Evolutionary conservation across 2,797 vertebrate species (phyloP).

Genomic region (Lindbergichthys nudifrons): DNA sequence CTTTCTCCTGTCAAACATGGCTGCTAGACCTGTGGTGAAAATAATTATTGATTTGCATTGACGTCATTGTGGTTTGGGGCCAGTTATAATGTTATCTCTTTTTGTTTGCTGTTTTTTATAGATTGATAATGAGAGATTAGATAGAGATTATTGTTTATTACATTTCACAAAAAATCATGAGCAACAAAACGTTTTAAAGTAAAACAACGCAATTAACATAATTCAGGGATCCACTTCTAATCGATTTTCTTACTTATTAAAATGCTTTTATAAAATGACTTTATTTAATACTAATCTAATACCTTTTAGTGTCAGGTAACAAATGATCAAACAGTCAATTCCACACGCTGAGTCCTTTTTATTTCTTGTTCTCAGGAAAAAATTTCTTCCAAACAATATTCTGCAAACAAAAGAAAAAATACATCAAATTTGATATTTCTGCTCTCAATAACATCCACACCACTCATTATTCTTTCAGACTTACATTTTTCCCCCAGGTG

Average conservation of each 20-base stretch:
- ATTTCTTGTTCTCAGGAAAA: conserved; percentile 83
- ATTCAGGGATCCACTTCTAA: too few species aligned
- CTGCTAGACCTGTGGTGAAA: too few species aligned
- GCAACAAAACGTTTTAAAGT: too few species aligned
- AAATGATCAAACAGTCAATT: not conserved
- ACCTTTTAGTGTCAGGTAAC: not conserved
- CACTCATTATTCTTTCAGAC: not conserved
- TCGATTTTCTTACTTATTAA: not conserved
- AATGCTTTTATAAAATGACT: not conserved
- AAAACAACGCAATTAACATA: too few species aligned
- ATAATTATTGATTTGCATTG: too few species aligned
- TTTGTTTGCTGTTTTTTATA: too few species aligned
- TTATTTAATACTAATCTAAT: conserved; percentile 2
- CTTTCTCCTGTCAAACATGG: too few species aligned
- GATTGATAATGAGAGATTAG: not conserved
- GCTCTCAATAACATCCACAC: not conserved
- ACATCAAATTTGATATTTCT: not conserved
- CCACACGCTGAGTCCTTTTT: conserved; percentile 41
- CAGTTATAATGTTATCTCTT: too few species aligned
- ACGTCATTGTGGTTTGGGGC: too few species aligned
- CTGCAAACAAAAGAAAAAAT: conserved; percentile 68
- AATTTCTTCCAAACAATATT: conserved; percentile 82
- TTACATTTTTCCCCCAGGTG: conserved; percentile 77
- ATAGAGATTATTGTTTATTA: too few species aligned
- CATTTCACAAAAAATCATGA: too few species aligned